Base-by-base conservation (phyloP, 2,113 vertebrate species). In the Rhea americana region DNA sequence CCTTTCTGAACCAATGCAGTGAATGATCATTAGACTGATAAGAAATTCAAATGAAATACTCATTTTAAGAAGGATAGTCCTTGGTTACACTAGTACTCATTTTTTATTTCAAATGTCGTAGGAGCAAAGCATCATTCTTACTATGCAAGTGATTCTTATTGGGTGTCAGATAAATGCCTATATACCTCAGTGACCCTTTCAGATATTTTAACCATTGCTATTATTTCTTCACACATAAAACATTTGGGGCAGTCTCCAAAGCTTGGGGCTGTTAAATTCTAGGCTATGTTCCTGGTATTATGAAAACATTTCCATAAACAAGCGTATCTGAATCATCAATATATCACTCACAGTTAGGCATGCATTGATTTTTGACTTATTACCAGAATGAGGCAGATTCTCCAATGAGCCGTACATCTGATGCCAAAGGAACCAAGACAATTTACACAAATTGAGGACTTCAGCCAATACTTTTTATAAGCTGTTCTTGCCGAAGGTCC, bases 391-490 rank as follows among this genome's bases (percentile, higher is more conserved):
- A 62, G 20, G 86, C 66, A 87, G 91, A 85, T 79, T 75, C 58
- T 94, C 74, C 71, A n/a, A 5, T 13, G 70, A 80, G 90, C 90
- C 77, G 80, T 58, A 50, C 11, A 5, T 50, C 48, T 7, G 13
- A 32, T 87, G 85, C 86, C 94, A 90, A 89, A 79, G 80, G 74
- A 90, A 81, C 66, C 48, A 32, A 83, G 91, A 86, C 48, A 79
- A 90, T 93, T 93, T 91, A 74, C 87, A 91, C 87, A 94, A 93
- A 91, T 53, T 37, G 77, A 92, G 48, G 77, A 51, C 43, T 93
- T 92, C 48, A 76, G 88, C 91, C 95, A 95, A 77, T 85, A 79
- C 41, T 66, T 89, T 81, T 85, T 73, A 73, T 87, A 94, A 77
- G 74, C 55, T 89, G 26, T 70, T 95, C 90, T 91, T 73, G 48